Percentiles rank a stretch among this genome's conserved stretches.
Evolutionary conservation across 1,140 invertebrate genomes (phyloP).

Genomic region (Drosophila nigromelanica): DNA sequence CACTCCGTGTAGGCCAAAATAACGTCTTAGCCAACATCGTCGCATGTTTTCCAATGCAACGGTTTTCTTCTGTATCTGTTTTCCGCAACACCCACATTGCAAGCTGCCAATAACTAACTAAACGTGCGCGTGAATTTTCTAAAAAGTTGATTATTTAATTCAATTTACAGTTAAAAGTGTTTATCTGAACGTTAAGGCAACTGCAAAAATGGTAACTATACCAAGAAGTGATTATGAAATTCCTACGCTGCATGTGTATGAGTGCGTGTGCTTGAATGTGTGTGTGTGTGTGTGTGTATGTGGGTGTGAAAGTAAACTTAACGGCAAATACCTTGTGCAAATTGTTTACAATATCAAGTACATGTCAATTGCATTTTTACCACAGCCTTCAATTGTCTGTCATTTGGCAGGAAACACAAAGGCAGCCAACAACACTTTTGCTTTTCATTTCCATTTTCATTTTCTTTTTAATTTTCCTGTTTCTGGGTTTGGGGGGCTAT

Average conservation of each 20-base stretch:
- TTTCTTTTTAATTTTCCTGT: neutral
- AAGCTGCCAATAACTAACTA: slow-evolving; percentile 37
- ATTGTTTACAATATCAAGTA: slow-evolving; percentile 48
- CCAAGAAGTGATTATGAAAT: slow-evolving; percentile 69
- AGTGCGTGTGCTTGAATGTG: neutral
- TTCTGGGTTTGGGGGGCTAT: neutral
- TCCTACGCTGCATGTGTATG: slow-evolving; percentile 3
- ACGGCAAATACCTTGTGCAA: slow-evolving; percentile 25
- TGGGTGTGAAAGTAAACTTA: neutral
- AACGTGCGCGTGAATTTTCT: slow-evolving; percentile 1
- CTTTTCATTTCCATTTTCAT: slow-evolving; percentile 1
- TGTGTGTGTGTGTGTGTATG: neutral
- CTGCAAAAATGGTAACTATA: slow-evolving; percentile 66
- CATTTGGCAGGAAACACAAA: slow-evolving; percentile 11
- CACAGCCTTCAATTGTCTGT: slow-evolving; percentile 41
- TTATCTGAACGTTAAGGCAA: slow-evolving; percentile 10
- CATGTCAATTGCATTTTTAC: slow-evolving; percentile 52
- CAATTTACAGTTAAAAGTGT: slow-evolving; percentile 13
- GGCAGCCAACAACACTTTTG: slow-evolving; percentile 12
- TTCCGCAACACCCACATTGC: slow-evolving; percentile 60
- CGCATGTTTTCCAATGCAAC: slow-evolving; percentile 73
- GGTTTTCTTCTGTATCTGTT: slow-evolving; percentile 81
- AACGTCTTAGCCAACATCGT: slow-evolving; percentile 40
- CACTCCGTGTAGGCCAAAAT: slow-evolving; percentile 27
- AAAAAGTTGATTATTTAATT: slow-evolving; percentile 2